Conservation (phyloP, 64 coral and sea anemone species). For the Orbicella faveolata region DNA sequence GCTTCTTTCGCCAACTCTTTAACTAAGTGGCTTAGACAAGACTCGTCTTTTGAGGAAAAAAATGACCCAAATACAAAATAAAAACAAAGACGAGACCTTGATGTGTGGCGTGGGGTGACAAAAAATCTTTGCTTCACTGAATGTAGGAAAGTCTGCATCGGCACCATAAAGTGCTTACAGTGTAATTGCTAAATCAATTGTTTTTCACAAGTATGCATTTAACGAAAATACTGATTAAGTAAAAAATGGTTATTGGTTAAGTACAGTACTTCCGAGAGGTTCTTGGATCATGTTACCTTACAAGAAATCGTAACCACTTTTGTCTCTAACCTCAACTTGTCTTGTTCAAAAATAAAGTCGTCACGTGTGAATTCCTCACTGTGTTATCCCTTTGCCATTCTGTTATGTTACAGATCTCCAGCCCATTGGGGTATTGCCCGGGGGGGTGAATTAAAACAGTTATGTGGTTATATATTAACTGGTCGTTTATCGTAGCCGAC, state of each 20-base stretch:
- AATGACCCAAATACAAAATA: background rate
- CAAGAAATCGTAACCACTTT: too few relatives aligned
- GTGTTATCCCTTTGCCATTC: too few relatives aligned
- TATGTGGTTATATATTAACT: background rate
- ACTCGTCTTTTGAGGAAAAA: background rate
- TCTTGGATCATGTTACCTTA: background rate
- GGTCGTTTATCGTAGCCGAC: background rate
- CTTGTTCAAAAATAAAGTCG: background rate
- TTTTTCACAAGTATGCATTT: background rate
- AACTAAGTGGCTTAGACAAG: constrained; percentile 20
- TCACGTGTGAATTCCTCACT: background rate
- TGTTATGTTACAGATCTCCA: too few relatives aligned
- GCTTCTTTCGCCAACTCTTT: background rate
- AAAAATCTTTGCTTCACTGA: background rate
- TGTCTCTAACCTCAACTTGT: background rate
- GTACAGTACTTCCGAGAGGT: constrained; percentile 13
- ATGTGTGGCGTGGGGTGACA: background rate
- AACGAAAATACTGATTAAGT: constrained; percentile 39
- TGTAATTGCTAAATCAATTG: background rate
- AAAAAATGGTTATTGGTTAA: constrained; percentile 16
- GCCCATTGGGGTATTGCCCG: too few relatives aligned
- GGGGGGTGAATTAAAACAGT: too few relatives aligned
- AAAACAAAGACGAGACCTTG: background rate
- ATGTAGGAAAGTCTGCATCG: background rate
- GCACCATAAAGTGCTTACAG: background rate